Conservation (phyloP, 1,140 invertebrate genomes). For the Drosophila subobscura region DNA sequence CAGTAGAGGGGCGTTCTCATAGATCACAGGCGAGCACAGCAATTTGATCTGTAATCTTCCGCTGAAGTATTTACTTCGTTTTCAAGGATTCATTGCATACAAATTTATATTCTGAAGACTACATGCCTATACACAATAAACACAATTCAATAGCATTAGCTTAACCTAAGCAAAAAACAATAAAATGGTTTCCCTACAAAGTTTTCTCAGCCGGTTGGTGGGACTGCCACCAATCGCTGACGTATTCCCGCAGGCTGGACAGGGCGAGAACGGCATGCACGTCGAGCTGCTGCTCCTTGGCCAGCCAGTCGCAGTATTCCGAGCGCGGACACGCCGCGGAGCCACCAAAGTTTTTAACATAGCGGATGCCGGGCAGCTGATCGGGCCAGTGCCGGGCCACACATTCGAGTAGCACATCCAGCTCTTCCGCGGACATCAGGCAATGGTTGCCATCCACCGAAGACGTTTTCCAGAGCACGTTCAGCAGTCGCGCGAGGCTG, state of each 20-base stretch:
- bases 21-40: too few species aligned
- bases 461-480: conserved; percentile 70
- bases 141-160: conserved; percentile 25
- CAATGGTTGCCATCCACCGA: conserved; percentile 37
- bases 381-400: conserved; percentile 59
- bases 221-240: conserved; percentile 62
- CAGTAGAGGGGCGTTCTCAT: too few species aligned
- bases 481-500: conserved; percentile 63
- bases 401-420: conserved; percentile 66
- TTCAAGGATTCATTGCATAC: conserved; percentile 17
- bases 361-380: conserved; percentile 48
- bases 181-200: conserved; percentile 7
- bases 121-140: conserved; percentile 18
- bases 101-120: conserved; percentile 28
- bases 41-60: too few species aligned
- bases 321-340: conserved; percentile 40
- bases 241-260: conserved; percentile 65
- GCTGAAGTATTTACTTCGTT: too few species aligned
- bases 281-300: conserved; percentile 53
- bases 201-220: conserved; percentile 8
- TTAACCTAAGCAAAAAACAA: conserved; percentile 28
- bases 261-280: conserved; percentile 54
- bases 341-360: conserved; percentile 64
- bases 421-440: conserved; percentile 34
- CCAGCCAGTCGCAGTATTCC: conserved; percentile 61